Percentiles rank a stretch among this genome's conserved stretches.
Conservation (phyloP, 2,888 invertebrate genomes). For the Plebejus anna region DNA sequence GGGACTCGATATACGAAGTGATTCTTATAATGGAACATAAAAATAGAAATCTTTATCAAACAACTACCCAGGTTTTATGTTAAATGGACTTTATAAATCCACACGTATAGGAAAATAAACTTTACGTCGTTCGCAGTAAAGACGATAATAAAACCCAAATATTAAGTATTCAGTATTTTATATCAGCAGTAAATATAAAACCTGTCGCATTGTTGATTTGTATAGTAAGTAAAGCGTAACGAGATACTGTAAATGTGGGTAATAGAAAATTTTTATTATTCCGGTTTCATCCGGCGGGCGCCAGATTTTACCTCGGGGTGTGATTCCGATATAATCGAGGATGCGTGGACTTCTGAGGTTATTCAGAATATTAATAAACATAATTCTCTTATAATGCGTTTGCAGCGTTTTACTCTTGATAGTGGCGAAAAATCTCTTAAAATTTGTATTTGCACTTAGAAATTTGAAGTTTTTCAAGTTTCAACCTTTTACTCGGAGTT, state of each 20-base stretch:
- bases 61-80: constrained; percentile 11
- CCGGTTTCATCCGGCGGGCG: constrained; percentile 16
- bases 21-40: not conserved
- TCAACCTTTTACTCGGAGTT: not conserved
- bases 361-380: not conserved
- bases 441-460: not conserved
- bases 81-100: constrained; percentile 3
- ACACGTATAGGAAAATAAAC: constrained; percentile 11
- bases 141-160: constrained; percentile 25
- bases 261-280: constrained; percentile 29
- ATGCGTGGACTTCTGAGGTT: constrained; percentile 18
- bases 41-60: not conserved
- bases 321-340: constrained; percentile 21
- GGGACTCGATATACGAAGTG: not conserved
- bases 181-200: constrained; percentile 29
- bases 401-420: not conserved
- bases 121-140: constrained; percentile 10
- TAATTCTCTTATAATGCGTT: not conserved
- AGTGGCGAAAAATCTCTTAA: not conserved
- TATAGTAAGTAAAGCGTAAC: constrained; percentile 28
- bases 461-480: not conserved
- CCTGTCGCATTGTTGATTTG: constrained; percentile 29
- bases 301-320: constrained; percentile 9
- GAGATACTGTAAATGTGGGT: constrained; percentile 27
- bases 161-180: constrained; percentile 29